Conservation (phyloP, 2,888 invertebrate species). For the Margaritifera margaritifera region DNA sequence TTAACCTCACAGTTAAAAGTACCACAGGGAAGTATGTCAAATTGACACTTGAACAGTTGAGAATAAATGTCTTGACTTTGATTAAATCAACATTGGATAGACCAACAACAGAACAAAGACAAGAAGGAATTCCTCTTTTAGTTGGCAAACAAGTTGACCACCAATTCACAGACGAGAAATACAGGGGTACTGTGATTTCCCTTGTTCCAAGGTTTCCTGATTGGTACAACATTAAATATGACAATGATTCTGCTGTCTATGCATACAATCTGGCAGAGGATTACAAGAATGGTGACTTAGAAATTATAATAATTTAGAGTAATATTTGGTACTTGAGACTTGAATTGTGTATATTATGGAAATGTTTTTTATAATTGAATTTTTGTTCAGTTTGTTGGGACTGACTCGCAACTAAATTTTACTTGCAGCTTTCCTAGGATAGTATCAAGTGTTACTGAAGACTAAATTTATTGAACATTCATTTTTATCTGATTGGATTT, state of each 20-base stretch:
- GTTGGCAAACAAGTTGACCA: slow-evolving; percentile 18
- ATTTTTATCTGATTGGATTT: no score
- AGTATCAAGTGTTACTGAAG: no score
- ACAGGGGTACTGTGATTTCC: slow-evolving; percentile 5
- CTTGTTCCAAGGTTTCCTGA: slow-evolving; percentile 17
- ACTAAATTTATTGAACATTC: no score
- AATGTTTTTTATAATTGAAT: no score
- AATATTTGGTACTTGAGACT: no score
- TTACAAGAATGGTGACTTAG: slow-evolving; percentile 9
- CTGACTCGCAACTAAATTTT: no score
- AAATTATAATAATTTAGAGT: slow-evolving; percentile 7
- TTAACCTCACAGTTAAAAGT: slow-evolving; percentile 16
- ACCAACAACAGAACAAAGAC: slow-evolving; percentile 5
- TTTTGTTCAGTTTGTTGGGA: no score
- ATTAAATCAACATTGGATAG: slow-evolving; percentile 6
- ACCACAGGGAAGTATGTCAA: slow-evolving; percentile 17
- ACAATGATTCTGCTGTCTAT: slow-evolving; percentile 18
- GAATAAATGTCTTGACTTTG: slow-evolving; percentile 10
- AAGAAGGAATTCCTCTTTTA: slow-evolving; percentile 15
- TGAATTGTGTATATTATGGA: no score
- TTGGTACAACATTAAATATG: slow-evolving; percentile 24
- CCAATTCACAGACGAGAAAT: slow-evolving; percentile 2
- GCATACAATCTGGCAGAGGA: slow-evolving; percentile 16
- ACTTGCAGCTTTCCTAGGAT: no score
- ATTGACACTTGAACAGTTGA: slow-evolving; percentile 11